These are phyloP conservation scores for Drosophila rufa DNA, from an alignment of 1,140 invertebrate genomes.

Conservation along the genomic window DNA sequence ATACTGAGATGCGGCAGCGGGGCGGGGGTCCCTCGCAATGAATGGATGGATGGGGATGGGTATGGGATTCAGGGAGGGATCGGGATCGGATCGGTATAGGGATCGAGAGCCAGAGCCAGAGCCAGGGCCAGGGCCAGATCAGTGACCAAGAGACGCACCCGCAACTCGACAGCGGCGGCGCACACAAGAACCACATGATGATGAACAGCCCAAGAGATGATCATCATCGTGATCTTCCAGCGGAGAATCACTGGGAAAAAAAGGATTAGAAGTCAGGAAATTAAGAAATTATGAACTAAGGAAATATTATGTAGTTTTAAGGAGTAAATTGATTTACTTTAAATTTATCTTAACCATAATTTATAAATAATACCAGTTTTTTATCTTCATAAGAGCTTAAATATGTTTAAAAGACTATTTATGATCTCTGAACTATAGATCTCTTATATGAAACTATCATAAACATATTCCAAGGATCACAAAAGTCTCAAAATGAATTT, in stretches of 20 bases:
- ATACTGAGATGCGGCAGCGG: conserved; percentile 21
- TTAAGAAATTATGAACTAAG: background rate
- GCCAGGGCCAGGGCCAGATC: conserved; percentile 45
- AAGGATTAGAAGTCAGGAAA: background rate
- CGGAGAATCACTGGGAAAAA: conserved; percentile 2
- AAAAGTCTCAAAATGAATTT: too few species aligned
- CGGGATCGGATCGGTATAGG: background rate
- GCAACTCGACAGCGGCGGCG: conserved; percentile 58
- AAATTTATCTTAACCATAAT: too few species aligned
- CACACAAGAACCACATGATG: conserved; percentile 75
- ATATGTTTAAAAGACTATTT: too few species aligned
- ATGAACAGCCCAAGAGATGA: conserved; percentile 34
- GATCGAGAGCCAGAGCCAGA: background rate
- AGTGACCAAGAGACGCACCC: conserved; percentile 79
- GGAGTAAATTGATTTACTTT: too few species aligned
- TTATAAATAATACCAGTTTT: too few species aligned
- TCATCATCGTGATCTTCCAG: conserved; percentile 22
- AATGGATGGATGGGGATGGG: conserved; percentile 18
- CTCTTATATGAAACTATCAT: too few species aligned
- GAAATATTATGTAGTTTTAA: background rate
- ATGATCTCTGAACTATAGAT: too few species aligned
- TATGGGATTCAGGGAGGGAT: conserved; percentile 21
- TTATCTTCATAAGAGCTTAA: too few species aligned
- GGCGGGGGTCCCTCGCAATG: conserved; percentile 22
- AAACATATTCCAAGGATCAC: too few species aligned